Base-by-base conservation (phyloP, 2,888 invertebrate species). In the Drosophila setosimentum region DNA sequence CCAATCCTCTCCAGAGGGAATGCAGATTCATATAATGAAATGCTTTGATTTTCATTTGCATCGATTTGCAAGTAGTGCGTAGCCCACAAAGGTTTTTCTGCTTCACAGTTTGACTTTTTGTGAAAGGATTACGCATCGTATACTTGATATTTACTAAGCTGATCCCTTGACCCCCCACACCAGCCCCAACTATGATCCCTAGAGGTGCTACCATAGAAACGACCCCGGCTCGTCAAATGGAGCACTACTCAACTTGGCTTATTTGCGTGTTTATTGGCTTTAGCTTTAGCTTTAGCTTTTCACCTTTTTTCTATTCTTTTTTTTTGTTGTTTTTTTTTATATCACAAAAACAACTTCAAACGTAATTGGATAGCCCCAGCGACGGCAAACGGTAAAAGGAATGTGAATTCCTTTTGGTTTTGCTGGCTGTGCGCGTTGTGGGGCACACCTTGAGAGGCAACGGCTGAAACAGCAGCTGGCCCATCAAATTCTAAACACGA, bases 191-290 rank as follows among this genome's bases (percentile, higher is more conserved):
- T 24, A 24, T 45, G 45, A 45, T 33, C 33, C 30, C 21, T 21
- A 30, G 37, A 24, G 51, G 8, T 33, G 72, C 55, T 16, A 24
- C 16, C 63, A 68, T 55, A 48, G 67, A 59, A 65, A 73, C 69
- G 59, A 21, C 29, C 29, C 49, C 11, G 50, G 50, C 50, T 50
- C 29, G 29, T n/a, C 37, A 50, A 35, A 51, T 55, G 32, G 29
- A 62, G 48, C 63, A 68, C 61, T 66, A 77, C 68, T 68, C 68
- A 68, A 75, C 70, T 33, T 57, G 75, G 87, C 84, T 89, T 89
- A 85, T 89, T 89, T 83, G 85, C 89, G 89, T 89, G 87, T 89
- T 86, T 89, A 89, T 85, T 89, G 87, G 87, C 82, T 82, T 80
- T 68, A 55, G 79, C 85, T 82, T 80, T 68, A 55, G 79, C 85